Evolutionary conservation across 2,113 vertebrate genomes (phyloP), one percentile per base, ranked within the genome.

Genomic region (Orthochromis malagaraziensis): DNA sequence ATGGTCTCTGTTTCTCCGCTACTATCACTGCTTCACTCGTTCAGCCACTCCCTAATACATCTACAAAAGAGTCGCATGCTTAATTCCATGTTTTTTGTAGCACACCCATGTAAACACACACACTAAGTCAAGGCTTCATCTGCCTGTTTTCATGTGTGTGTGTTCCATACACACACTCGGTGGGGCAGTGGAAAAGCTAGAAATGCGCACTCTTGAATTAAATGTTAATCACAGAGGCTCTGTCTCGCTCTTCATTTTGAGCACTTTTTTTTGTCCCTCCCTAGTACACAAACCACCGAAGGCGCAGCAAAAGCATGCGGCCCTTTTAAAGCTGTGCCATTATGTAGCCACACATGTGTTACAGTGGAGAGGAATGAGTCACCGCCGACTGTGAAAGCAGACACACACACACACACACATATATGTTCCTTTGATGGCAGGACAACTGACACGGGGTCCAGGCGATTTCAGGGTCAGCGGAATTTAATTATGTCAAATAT

Each of bases 311-410:
- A 77, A 77, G 83, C 42, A 31, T 12, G 19, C 49, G 31, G 81
- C 82, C 70, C 89, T 92, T 93, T 92, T 80, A 45, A 88, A 88
- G 88, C 84, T 82, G 73, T 55, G 87, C 87, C 86, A 88, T 90
- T 85, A 60, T 88, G 85, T 81, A 70, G 82, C 90, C 89, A 55
- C 8, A 29, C 88, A 90, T 87, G 65, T 81, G 79, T 91, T 75
- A 91, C 81, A 90, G 87, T 82, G 51, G 75, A 92, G 70, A 65
- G 80, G 79, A 83, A 77, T 94, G 89, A 95, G 85, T 95, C 95
- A 92, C 47, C 3, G 3, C 70, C 14, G 31, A 24, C 70, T 82
- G 45, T 86, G 84, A 90, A 93, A 84, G 85, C 77, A 19, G 63
- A n/a, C n/a, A 84, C 49, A 87, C 85, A 80, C 42, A 79, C 88